phyloP scores from a whole-genome alignment of 2,113 vertebrate species.

The Baryphthengus martii region DNA sequence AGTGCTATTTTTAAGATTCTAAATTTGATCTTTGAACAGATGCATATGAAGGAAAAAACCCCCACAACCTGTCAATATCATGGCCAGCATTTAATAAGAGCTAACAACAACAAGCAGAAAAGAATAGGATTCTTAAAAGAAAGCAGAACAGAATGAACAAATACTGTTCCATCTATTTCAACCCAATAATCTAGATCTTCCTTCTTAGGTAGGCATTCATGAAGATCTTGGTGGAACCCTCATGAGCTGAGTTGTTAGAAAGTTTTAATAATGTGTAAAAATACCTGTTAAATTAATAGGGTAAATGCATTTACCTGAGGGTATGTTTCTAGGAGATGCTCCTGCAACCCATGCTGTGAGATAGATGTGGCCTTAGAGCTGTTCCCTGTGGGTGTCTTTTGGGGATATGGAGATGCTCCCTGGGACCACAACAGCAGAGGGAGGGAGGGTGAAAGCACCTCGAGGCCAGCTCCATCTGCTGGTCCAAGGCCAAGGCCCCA shows the following conservation, averaged over 20 bases:
- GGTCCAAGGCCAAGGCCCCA: background rate
- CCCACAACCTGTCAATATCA: conserved; percentile 12
- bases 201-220: background rate
- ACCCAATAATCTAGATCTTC: background rate
- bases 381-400: fast-evolving
- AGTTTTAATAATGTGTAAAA: background rate
- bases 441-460: fast-evolving
- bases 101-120: conserved; percentile 1
- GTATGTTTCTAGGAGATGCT: background rate
- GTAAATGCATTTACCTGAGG: background rate
- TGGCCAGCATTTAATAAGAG: background rate
- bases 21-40: conserved; percentile 76
- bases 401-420: background rate
- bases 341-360: fast-evolving
- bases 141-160: background rate
- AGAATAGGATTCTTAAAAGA: background rate
- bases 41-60: background rate
- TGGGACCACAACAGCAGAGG: fast-evolving
- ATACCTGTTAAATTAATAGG: background rate
- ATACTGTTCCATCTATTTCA: background rate
- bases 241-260: background rate
- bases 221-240: background rate
- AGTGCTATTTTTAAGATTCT: conserved; percentile 71
- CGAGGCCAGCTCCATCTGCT: fast-evolving
- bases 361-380: background rate